A percentile compares a stretch with the other conserved stretches of the same genome.
phyloP scores from a whole-genome alignment of 2,113 vertebrate species.

The Eublepharis macularius region DNA sequence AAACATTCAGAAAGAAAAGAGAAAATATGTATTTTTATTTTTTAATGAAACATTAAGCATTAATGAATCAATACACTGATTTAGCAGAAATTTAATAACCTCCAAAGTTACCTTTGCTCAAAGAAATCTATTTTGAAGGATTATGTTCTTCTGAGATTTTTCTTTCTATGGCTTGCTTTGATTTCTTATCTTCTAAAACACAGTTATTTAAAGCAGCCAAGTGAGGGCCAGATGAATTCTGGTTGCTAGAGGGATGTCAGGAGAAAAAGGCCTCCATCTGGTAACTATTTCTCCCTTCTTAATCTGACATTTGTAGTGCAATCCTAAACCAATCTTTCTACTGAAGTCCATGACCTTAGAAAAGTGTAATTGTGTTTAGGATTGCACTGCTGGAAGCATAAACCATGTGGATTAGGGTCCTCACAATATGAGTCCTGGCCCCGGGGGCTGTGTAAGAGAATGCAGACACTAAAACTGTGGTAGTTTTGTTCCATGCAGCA shows the following conservation, averaged over 20 bases:
- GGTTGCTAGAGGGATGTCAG: neutral
- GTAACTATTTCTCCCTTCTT: neutral
- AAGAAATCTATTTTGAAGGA: neutral
- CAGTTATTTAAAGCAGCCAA: neutral
- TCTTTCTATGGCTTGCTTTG: neutral
- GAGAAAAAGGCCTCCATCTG: too few species aligned
- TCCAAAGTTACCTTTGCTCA: neutral
- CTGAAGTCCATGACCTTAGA: too few species aligned
- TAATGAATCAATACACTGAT: constrained; percentile 13
- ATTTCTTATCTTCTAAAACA: neutral
- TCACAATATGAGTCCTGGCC: neutral
- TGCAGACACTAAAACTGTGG: neutral
- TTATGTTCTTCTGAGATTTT: neutral
- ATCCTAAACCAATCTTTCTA: too few species aligned
- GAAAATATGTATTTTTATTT: constrained; percentile 1
- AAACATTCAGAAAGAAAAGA: constrained; percentile 25
- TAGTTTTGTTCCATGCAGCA: neutral
- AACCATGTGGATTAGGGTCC: too few species aligned
- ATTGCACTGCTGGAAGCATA: too few species aligned
- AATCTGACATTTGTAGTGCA: too few species aligned
- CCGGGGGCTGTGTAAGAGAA: neutral
- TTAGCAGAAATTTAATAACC: constrained; percentile 21
- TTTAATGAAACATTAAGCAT: constrained; percentile 25
- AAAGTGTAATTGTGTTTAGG: too few species aligned
- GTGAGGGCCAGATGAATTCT: neutral